Percentiles rank a stretch among this genome's conserved stretches.
These are phyloP conservation scores for Meteorus cinctellus DNA, from an alignment of 2,888 invertebrate species.

Conservation along the genomic window DNA sequence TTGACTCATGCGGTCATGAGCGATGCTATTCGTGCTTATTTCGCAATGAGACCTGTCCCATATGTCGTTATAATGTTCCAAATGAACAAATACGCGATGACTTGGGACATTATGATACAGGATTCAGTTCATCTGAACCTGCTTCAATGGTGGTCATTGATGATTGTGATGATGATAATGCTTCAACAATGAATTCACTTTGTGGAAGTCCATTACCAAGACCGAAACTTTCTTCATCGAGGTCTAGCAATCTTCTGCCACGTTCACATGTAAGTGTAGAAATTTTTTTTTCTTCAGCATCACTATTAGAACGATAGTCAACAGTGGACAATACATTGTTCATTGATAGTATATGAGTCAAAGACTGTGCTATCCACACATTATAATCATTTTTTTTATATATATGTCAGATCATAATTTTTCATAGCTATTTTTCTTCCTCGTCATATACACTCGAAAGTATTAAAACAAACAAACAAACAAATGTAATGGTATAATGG, in stretches of 20 bases:
- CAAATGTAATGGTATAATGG: background rate
- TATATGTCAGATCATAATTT: too few relatives aligned
- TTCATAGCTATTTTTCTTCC: background rate
- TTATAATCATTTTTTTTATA: too few relatives aligned
- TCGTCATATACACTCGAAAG: background rate
- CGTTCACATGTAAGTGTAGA: slow-evolving; percentile 74
- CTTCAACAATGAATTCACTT: slow-evolving; percentile 68
- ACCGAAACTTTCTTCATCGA: slow-evolving; percentile 11
- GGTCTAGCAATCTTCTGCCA: slow-evolving; percentile 49
- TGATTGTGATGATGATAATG: slow-evolving; percentile 66
- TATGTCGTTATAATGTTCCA: slow-evolving; percentile 77
- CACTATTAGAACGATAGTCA: too few relatives aligned
- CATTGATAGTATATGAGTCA: too few relatives aligned
- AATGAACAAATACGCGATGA: slow-evolving; percentile 73
- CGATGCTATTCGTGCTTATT: slow-evolving; percentile 96
- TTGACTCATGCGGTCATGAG: slow-evolving; percentile 97
- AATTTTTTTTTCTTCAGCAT: background rate
- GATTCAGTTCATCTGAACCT: slow-evolving; percentile 56
- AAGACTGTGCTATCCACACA: too few relatives aligned
- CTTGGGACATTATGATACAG: slow-evolving; percentile 67
- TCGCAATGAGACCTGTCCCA: slow-evolving; percentile 91
- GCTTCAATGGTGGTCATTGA: slow-evolving; percentile 59
- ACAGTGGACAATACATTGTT: too few relatives aligned
- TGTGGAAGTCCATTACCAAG: slow-evolving; percentile 68
- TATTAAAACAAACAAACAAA: background rate